These are phyloP conservation scores for Trichonephila inaurata DNA, from an alignment of 1,140 invertebrate genomes.

Conservation along the genomic window DNA sequence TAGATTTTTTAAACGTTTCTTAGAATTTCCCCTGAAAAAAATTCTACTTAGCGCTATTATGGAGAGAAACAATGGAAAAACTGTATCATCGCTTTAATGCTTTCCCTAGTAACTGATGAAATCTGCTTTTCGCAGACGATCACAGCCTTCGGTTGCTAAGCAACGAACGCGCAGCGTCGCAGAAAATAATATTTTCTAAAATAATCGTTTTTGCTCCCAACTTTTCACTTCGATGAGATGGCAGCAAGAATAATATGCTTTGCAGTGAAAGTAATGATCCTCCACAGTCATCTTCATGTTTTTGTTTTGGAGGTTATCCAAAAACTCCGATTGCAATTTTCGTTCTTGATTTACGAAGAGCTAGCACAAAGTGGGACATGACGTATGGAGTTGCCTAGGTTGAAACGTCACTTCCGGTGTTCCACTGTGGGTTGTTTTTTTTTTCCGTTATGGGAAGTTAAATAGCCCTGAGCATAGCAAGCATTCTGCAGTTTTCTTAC, in stretches of 20 bases:
- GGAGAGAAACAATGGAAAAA: conserved; percentile 37
- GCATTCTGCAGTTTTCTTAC: neutral
- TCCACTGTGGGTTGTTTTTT: neutral
- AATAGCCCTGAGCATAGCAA: neutral
- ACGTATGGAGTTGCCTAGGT: conserved; percentile 7
- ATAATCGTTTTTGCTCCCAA: conserved; percentile 15
- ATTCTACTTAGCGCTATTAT: neutral
- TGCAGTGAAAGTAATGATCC: conserved; percentile 34
- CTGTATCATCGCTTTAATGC: conserved; percentile 40
- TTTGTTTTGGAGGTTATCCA: conserved; percentile 58
- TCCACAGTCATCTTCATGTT: neutral
- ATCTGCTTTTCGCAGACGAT: conserved; percentile 24
- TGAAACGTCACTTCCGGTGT: conserved; percentile 53
- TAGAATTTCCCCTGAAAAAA: neutral
- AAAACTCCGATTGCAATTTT: conserved; percentile 54
- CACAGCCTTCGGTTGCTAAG: conserved; percentile 36
- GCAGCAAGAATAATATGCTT: conserved; percentile 33
- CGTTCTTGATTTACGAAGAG: conserved; percentile 45
- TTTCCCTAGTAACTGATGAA: conserved; percentile 49
- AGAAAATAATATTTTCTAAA: conserved; percentile 58
- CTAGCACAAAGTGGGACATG: conserved; percentile 47
- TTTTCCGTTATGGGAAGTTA: neutral
- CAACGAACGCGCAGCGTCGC: conserved; percentile 54
- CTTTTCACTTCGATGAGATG: neutral
- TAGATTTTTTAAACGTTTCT: neutral